Evolutionary conservation across 2,888 invertebrate species (phyloP).

Genomic region (Gastrophysa polygoni): DNA sequence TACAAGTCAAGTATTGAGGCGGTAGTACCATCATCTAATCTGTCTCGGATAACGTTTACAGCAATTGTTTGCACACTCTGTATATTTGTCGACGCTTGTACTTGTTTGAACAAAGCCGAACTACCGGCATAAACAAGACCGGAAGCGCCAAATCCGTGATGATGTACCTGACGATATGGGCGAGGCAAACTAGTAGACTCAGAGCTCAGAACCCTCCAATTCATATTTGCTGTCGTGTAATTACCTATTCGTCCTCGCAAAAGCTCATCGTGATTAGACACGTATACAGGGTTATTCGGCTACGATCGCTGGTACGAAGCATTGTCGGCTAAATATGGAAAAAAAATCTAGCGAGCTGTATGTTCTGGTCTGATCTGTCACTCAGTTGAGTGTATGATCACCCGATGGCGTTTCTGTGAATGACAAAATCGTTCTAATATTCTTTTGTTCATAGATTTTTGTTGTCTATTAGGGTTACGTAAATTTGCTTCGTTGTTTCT

Average conservation of each 20-base stretch:
- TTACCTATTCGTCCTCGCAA: conserved; percentile 12
- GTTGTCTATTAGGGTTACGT: no score
- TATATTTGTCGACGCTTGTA: neutral
- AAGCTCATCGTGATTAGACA: conserved; percentile 10
- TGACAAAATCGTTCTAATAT: no score
- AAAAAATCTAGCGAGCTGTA: no score
- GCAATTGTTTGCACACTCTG: neutral
- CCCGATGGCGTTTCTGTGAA: no score
- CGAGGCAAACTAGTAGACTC: neutral
- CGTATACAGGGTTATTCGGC: neutral
- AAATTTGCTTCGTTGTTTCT: no score
- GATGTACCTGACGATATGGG: neutral
- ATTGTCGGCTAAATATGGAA: neutral
- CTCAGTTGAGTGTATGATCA: no score
- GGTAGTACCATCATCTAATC: no score
- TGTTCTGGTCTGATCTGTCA: no score
- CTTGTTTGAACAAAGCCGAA: neutral
- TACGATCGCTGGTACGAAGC: neutral
- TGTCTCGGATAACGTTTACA: no score
- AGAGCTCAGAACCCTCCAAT: neutral
- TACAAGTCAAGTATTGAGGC: no score
- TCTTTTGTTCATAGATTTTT: no score
- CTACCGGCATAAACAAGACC: neutral
- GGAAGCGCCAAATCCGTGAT: neutral
- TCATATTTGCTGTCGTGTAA: conserved; percentile 23